Evolutionary conservation across 2,113 vertebrate species (phyloP).

Genomic region (Equus quagga): DNA sequence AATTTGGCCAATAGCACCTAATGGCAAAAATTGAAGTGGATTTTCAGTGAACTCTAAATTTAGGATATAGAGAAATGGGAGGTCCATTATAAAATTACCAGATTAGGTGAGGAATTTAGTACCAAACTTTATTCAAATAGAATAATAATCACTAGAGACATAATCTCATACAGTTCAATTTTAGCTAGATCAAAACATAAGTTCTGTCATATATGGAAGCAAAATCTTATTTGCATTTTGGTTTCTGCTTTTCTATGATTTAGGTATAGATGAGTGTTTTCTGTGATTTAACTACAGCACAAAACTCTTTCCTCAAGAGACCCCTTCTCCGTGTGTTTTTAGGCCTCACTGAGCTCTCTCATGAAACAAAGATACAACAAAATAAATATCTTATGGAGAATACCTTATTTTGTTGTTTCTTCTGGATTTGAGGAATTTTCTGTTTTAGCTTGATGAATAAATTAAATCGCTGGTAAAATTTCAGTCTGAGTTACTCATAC

Average conservation of each 20-base stretch:
- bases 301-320: background rate
- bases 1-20: background rate
- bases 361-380: background rate
- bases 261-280: background rate
- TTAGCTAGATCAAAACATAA: background rate
- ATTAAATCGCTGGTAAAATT: background rate
- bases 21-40: conserved; percentile 6
- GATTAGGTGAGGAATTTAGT: background rate
- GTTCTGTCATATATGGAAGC: background rate
- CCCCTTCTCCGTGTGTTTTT: background rate
- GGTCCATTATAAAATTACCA: background rate
- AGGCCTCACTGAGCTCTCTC: background rate
- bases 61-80: background rate
- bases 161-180: background rate
- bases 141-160: background rate
- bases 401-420: background rate
- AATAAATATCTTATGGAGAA: background rate
- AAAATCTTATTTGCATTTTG: background rate
- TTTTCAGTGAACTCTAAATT: conserved; percentile 21
- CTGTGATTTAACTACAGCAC: background rate
- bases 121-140: conserved; percentile 7
- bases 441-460: background rate
- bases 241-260: background rate
- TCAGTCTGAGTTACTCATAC: background rate
- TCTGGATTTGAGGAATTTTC: background rate